Evolutionary conservation across 2,888 invertebrate species (phyloP), one percentile per base, ranked within the genome.

Genomic region (Mythimna albipuncta): DNA sequence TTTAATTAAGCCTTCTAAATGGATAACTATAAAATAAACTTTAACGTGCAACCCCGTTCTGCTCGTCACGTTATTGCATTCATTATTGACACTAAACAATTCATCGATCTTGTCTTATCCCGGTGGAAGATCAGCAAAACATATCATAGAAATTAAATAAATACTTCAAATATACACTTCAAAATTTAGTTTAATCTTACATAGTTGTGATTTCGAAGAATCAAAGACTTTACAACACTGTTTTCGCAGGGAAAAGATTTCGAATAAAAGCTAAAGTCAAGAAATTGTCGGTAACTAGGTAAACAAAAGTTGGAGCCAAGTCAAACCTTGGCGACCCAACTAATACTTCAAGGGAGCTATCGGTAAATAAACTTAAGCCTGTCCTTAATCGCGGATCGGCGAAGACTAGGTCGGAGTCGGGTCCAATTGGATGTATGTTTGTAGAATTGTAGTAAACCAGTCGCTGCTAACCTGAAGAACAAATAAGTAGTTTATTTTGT

Each of bases 341-440:
- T 81, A 81, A 80, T 86, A 82, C 72, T 81, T 83, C 78, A 84
- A 85, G 82, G 83, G 77, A 88, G 79, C 80, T 77, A 83, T 85
- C 78, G 79, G 78, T 72, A 85, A 89, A 89, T 88, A 87, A 87
- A 87, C 79, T 87, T 82, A 88, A 89, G 84, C 79, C 80, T 73
- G 86, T 83, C 85, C 87, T 89, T 88, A 88, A 91, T 89, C 88
- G 82, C 78, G 79, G 86, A 84, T 89, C 77, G 77, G 35, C 57
- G 52, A 75, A 72, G 72, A 77, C 71, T 77, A 71, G 76, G 71
- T 64, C 78, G 41, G 38, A 41, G n/a, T 41, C 3, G 58, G 62
- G 65, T 74, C 71, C 83, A 86, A 84, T 83, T 81, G 78, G 75
- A 71, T 76, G 71, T 69, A 69, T 72, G 65, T 67, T 73, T 62